Evolutionary conservation across 37 sponge, comb jelly and placozoan species (phyloP).

Genomic region (Spongilla lacustris): DNA sequence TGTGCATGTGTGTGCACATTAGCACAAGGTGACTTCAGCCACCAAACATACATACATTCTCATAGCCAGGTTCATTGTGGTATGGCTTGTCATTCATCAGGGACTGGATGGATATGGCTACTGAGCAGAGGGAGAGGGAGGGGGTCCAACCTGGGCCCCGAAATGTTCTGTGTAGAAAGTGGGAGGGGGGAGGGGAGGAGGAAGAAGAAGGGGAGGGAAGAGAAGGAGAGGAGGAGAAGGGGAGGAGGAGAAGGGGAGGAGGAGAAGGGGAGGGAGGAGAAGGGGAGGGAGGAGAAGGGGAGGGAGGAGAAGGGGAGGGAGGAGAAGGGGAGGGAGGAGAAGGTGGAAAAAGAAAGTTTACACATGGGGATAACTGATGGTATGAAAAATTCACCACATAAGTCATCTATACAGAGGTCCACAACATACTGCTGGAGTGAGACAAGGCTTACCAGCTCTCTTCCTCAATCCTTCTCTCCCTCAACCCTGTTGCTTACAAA

Average conservation of each 20-base stretch:
- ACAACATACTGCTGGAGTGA: too few relatives aligned
- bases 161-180: constrained; percentile 33
- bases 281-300: constrained; percentile 14
- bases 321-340: constrained; percentile 6
- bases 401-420: too few relatives aligned
- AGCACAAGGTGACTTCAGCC: too few relatives aligned
- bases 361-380: too few relatives aligned
- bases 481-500: too few relatives aligned
- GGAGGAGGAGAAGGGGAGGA: not conserved
- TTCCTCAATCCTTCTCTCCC: too few relatives aligned
- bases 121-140: constrained; percentile 46
- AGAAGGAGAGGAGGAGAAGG: not conserved
- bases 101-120: constrained; percentile 86
- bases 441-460: too few relatives aligned
- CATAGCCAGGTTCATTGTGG: constrained; percentile 93
- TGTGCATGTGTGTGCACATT: not conserved
- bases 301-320: not conserved
- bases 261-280: not conserved
- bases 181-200: not conserved
- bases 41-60: not conserved
- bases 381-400: too few relatives aligned
- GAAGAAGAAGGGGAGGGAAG: not conserved
- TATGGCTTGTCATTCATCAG: constrained; percentile 87
- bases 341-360: constrained; percentile 25
- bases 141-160: constrained; percentile 38